Evolutionary conservation across 2,888 invertebrate species (phyloP), one percentile per base, ranked within the genome.

Genomic region (Salticus scenicus): DNA sequence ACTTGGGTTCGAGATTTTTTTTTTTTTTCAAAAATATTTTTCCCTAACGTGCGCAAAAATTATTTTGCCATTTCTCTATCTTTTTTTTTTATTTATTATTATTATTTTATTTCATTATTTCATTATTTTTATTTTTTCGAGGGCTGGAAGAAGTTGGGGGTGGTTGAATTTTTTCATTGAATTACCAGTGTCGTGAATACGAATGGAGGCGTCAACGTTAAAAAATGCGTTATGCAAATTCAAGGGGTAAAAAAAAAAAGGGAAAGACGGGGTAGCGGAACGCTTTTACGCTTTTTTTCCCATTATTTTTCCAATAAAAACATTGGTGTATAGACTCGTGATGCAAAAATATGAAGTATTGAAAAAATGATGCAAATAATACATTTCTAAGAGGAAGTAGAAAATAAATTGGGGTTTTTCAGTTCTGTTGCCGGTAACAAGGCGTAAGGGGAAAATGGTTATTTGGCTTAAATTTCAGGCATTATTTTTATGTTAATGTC

Each of bases 151-250:
- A 17, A 4, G 57, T 20, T 37, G 57, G 57, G 47, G 47, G 17
- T 14, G 47, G 8, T n/a, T 24, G 24, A 63, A 27, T 64, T 41
- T 71, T 71, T 70, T 70, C 20, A 47, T 41, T 33, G 63, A 41
- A 83, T 73, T 72, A 66, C 77, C 77, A 37, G 31, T 57, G 41
- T 77, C 77, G 76, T 77, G 83, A 84, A 84, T 84, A 77, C 76
- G 76, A 76, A 83, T 72, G 71, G 33, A 76, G 71, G 7, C 10
- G 42, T n/a, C 20, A 28, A 66, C 66, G 76, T 84, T 84, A 84
- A 84, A 84, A 84, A 84, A 84, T 77, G 73, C 73, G 73, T 73
- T 84, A 84, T 84, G 83, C 73, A 84, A 84, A 84, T 84, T 51
- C 47, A 10, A 8, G n/a, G n/a, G n/a, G n/a, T n/a, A n/a, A n/a